Conservation (phyloP, 2,888 invertebrate genomes). For the Stomorhina lunata region DNA sequence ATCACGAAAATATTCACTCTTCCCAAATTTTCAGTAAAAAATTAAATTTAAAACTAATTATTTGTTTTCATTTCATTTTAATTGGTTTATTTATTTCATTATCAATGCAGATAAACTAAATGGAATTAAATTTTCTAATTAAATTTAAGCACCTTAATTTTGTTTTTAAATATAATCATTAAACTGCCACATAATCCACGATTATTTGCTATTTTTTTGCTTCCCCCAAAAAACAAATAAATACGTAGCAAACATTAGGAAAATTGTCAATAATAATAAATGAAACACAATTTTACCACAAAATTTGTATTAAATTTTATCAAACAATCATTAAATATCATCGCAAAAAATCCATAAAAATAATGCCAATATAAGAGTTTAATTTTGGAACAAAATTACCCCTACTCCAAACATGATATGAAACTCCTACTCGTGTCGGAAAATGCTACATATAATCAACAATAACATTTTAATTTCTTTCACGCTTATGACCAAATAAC, state of each 20-base stretch:
- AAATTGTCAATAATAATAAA: neutral
- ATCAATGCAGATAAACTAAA: slow-evolving; percentile 11
- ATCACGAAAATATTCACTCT: too few relatives aligned
- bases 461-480: neutral
- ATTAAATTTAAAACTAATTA: slow-evolving; percentile 4
- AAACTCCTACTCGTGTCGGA: too few relatives aligned
- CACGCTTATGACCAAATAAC: slow-evolving; percentile 49
- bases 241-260: slow-evolving; percentile 1
- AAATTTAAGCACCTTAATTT: slow-evolving; percentile 55
- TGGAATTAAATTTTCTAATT: slow-evolving; percentile 52
- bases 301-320: slow-evolving; percentile 58
- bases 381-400: neutral
- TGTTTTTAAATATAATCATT: slow-evolving; percentile 46
- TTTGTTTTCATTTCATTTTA: neutral
- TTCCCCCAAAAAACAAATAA: too few relatives aligned
- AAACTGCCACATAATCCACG: slow-evolving; percentile 57
- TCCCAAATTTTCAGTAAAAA: too few relatives aligned
- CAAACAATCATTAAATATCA: slow-evolving; percentile 57
- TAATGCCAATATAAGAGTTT: slow-evolving; percentile 31
- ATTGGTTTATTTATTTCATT: neutral
- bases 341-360: slow-evolving; percentile 42
- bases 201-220: slow-evolving; percentile 50
- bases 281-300: slow-evolving; percentile 42
- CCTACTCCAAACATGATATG: neutral
- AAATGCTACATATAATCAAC: neutral